These are phyloP conservation scores for Tadarida brasiliensis DNA, from an alignment of 2,797 vertebrate species.

Conservation along the genomic window DNA sequence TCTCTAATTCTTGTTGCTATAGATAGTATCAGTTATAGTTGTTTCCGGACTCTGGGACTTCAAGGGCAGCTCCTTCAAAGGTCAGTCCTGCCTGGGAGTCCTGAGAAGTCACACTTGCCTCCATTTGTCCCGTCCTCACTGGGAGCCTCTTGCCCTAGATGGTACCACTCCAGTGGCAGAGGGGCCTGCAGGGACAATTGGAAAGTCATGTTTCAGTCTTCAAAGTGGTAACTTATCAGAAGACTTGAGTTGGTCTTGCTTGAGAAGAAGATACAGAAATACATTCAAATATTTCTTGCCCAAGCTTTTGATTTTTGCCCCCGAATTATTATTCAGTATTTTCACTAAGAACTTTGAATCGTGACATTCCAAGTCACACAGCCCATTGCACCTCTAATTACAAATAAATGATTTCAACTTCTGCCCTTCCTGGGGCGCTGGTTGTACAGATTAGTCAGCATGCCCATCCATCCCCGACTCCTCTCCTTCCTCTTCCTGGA, in stretches of 20 bases:
- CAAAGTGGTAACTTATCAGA: background rate
- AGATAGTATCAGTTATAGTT: background rate
- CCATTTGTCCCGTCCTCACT: background rate
- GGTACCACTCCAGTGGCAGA: background rate
- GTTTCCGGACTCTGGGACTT: background rate
- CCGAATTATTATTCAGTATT: slow-evolving; percentile 74
- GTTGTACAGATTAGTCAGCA: slow-evolving; percentile 68
- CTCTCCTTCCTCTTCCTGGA: slow-evolving; percentile 24
- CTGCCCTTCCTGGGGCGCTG: background rate
- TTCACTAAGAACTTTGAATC: slow-evolving; percentile 69
- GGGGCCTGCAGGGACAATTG: background rate
- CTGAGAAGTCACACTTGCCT: background rate
- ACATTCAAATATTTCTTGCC: slow-evolving; percentile 67
- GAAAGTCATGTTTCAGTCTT: background rate
- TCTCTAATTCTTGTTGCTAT: slow-evolving; percentile 14
- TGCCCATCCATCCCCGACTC: background rate
- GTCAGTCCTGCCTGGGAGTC: background rate
- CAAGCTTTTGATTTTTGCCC: slow-evolving; percentile 67
- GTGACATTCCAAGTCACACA: slow-evolving; percentile 74
- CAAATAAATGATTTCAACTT: slow-evolving; percentile 72
- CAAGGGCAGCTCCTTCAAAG: background rate
- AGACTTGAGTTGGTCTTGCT: background rate
- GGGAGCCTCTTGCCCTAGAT: background rate
- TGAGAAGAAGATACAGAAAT: slow-evolving; percentile 43
- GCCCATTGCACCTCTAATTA: slow-evolving; percentile 75